phyloP scores from a whole-genome alignment of 2,888 invertebrate genomes.

The Hypena proboscidalis region DNA sequence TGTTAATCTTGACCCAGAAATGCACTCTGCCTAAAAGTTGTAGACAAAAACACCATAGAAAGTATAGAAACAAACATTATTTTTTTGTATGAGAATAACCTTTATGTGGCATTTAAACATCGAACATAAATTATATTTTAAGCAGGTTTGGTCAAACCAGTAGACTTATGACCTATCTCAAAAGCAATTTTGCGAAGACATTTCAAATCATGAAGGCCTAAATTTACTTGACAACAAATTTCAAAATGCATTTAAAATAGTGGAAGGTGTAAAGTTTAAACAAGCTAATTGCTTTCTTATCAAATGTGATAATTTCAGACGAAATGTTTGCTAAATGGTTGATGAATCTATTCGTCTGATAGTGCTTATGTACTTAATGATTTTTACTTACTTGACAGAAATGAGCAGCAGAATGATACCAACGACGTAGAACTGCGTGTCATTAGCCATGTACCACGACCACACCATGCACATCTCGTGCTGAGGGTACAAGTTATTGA shows the following conservation, averaged over 20 bases:
- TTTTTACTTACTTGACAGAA: conserved; percentile 86
- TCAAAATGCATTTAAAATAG: too few species aligned
- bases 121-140: too few species aligned
- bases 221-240: too few species aligned
- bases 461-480: conserved; percentile 92
- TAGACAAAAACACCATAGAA: conserved; percentile 11
- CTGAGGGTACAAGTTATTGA: conserved; percentile 92
- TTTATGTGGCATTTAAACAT: too few species aligned
- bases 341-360: conserved; percentile 1
- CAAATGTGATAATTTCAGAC: too few species aligned
- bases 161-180: background rate
- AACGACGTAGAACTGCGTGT: conserved; percentile 91
- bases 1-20: conserved; percentile 18
- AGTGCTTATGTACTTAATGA: background rate
- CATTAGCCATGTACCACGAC: conserved; percentile 94
- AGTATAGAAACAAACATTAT: background rate
- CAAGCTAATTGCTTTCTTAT: too few species aligned
- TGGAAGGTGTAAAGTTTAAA: too few species aligned
- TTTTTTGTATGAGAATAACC: background rate
- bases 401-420: conserved; percentile 88
- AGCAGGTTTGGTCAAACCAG: too few species aligned
- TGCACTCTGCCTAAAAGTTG: too few species aligned
- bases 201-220: too few species aligned
- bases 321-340: too few species aligned
- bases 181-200: too few species aligned